Base-by-base conservation (phyloP, 2,888 invertebrate species). In the Xestia c-nigrum region DNA sequence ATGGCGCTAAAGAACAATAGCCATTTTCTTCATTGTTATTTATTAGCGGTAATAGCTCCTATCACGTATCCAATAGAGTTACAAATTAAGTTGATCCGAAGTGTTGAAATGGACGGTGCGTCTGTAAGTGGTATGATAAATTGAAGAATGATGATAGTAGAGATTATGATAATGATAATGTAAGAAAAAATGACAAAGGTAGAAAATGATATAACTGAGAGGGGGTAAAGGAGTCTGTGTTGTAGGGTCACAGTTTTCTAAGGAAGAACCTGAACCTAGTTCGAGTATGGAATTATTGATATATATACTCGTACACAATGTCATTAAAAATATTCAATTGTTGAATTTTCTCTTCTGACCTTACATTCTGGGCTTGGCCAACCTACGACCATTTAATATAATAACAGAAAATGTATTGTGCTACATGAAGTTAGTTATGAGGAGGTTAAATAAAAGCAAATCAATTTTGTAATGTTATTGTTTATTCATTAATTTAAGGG, bases 1-100 rank as follows among this genome's bases (percentile, higher is more conserved):
- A 90, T 90, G 77, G 74, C 46, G 74, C 72, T 69, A 63, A 76
- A 83, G 84, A 90, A 90, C 88, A 89, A 89, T 83, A 74, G 80
- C 70, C 21, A 78, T 87, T 88, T 88, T 88, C 76, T 87, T 79
- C 70, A 73, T 85, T 76, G 76, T 87, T 85, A 72, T 89, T 83
- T 78, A 83, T 74, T 78, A 64, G 38, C 64, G 31, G 85, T 79
- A 82, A 89, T 87, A 78, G 65, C 31, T n/a, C 59, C 46, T 88
- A 82, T 80, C 66, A 64, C 65, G 47, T 72, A 40, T 68, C 24
- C 46, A 69, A 78, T 85, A 87, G 50, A 76, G 86, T 76, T 24
- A 47, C 50, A 77, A 78, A 77, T 87, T 68, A 72, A 52, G 64
- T 65, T 63, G 67, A 78, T 50, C 50, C n/a, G 12, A 21, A 61